These are phyloP conservation scores for Asbolus verrucosus DNA, from an alignment of 1,140 invertebrate species.

Conservation along the genomic window DNA sequence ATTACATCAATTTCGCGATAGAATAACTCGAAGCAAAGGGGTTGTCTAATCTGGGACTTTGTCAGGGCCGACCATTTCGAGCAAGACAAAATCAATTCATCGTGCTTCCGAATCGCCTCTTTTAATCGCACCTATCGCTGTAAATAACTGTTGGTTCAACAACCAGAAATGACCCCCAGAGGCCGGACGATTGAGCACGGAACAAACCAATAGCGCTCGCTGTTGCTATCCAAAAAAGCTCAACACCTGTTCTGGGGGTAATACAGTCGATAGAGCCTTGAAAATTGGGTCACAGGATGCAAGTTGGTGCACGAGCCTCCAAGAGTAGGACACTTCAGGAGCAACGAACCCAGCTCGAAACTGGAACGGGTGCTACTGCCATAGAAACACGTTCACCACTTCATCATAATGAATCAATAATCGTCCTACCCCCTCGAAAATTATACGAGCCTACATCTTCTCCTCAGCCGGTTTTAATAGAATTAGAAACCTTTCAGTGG, in stretches of 20 bases:
- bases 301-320: conserved; percentile 22
- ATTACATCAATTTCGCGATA: no score
- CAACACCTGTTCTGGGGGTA: conserved; percentile 67
- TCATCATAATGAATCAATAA: conserved; percentile 30
- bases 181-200: background rate
- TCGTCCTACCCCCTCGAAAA: background rate
- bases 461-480: background rate
- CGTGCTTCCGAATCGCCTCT: conserved; percentile 10
- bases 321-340: conserved; percentile 24
- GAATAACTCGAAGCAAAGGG: no score
- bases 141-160: conserved; percentile 34
- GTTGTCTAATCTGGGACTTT: conserved; percentile 12
- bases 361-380: conserved; percentile 23
- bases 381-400: conserved; percentile 12
- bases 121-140: conserved; percentile 26
- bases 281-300: conserved; percentile 43
- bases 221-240: conserved; percentile 58
- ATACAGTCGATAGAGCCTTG: conserved; percentile 23
- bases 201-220: conserved; percentile 7
- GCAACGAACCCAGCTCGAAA: conserved; percentile 38
- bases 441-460: background rate
- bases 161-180: conserved; percentile 36
- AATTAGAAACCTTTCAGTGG: background rate
- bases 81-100: conserved; percentile 28
- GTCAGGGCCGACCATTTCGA: no score